Evolutionary conservation across 2,888 invertebrate species (phyloP), one percentile per base, ranked within the genome.

Genomic region (Caprella mutica): DNA sequence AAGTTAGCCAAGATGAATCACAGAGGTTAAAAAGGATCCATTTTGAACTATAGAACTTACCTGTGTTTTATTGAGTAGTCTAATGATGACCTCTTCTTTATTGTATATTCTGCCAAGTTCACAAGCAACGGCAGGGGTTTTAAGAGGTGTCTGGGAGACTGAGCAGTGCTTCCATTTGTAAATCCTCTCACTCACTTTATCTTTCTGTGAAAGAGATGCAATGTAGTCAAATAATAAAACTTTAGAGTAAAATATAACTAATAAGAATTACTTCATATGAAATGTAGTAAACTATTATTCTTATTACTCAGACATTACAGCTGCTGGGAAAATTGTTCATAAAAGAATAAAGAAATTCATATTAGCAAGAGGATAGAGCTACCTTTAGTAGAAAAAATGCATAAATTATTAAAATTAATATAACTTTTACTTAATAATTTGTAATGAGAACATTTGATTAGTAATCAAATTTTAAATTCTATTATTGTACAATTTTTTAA

Each of bases 151-250:
- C 70, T 97, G 96, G 0, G 89, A 86, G 55, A 97, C 77, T 4
- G 90, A 83, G 71, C 98, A 98, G 72, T 91, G 89, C 58, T 84
- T 81, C 97, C 97, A 98, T 69, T 88, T 87, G 68, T 91, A 93
- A 24, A 86, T 85, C 43, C 90, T 77, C 70, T 93, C 93, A 0
- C 94, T 84, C 71, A 87, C 86, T 77, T 92, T 94, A 72, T 96
- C 96, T 83, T 94, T 92, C 87, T 92, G 73, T 2, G 77, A 76
- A 68, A 68, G 58, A 65, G 66, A 57, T n/a, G 27, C 30, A 23
- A n/a, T 43, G 14, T 21, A 14, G 14, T 42, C 21, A 42, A 42
- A n/a, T 43, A 43, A 14, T 43, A n/a, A 43, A 17, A 21, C 14
- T 2, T 21, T 2, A 4, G 21, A 21, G n/a, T 17, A 3, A 43